A percentile compares a stretch with the other conserved stretches of the same genome.
phyloP scores from a whole-genome alignment of 1,140 invertebrate species.

The Drosophila oshimai region DNA sequence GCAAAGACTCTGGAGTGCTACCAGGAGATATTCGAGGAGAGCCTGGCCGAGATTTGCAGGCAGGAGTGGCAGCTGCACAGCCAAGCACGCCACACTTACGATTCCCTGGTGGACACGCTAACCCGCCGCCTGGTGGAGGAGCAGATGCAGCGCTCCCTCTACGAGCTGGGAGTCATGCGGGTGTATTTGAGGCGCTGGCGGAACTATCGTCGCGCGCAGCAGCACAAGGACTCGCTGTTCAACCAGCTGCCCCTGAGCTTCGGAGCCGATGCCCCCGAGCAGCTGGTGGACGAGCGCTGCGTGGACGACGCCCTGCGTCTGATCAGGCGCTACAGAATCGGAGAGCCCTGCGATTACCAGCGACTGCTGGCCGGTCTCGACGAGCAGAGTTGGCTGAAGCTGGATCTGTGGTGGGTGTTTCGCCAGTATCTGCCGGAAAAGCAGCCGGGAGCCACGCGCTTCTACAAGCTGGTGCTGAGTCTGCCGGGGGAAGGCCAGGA shows the following conservation, averaged over 20 bases:
- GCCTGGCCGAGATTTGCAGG: slow-evolving; percentile 10
- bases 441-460: slow-evolving; percentile 67
- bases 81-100: neutral
- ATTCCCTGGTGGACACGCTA: slow-evolving; percentile 53
- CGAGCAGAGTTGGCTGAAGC: slow-evolving; percentile 45
- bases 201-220: slow-evolving; percentile 45
- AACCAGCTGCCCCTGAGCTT: slow-evolving; percentile 52
- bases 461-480: slow-evolving; percentile 88
- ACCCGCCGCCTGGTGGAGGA: slow-evolving; percentile 1
- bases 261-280: neutral
- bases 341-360: slow-evolving; percentile 57
- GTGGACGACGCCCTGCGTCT: slow-evolving; percentile 44
- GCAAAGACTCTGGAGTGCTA: slow-evolving; percentile 16
- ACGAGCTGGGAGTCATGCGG: slow-evolving; percentile 44
- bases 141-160: slow-evolving; percentile 6
- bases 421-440: slow-evolving; percentile 3
- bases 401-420: slow-evolving; percentile 58
- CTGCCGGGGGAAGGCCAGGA: slow-evolving; percentile 83
- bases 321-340: slow-evolving; percentile 69
- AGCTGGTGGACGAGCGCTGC: neutral
- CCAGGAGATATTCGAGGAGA: neutral
- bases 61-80: slow-evolving; percentile 12
- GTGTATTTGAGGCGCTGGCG: slow-evolving; percentile 45
- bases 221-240: slow-evolving; percentile 46
- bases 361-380: slow-evolving; percentile 46